Evolutionary conservation across 1,140 invertebrate species (phyloP).

Genomic region (Drosophila nigromelanica): DNA sequence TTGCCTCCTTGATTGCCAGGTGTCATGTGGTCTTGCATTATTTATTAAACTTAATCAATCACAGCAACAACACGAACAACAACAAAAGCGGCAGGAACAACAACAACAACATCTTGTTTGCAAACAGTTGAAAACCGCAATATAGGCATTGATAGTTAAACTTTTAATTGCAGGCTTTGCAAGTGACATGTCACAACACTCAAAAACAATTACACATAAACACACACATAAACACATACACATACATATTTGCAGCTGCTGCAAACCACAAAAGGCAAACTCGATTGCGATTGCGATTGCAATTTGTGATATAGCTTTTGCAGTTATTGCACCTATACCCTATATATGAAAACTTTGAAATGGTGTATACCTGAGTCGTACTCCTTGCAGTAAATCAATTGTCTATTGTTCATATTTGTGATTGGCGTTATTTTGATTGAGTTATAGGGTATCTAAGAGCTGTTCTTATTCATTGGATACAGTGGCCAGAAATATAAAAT

Average conservation of each 20-base stretch:
- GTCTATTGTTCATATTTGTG: neutral
- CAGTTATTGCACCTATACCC: slow-evolving; percentile 28
- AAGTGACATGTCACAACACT: slow-evolving; percentile 66
- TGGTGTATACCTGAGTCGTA: neutral
- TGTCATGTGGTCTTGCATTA: slow-evolving; percentile 66
- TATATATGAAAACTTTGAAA: neutral
- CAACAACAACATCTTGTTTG: slow-evolving; percentile 28
- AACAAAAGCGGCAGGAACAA: slow-evolving; percentile 20
- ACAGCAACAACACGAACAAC: slow-evolving; percentile 36
- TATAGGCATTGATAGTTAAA: slow-evolving; percentile 62
- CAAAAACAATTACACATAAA: slow-evolving; percentile 20
- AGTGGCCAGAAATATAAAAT: slow-evolving; percentile 58
- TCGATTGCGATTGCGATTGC: slow-evolving; percentile 58
- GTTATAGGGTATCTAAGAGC: slow-evolving; percentile 15
- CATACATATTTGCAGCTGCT: slow-evolving; percentile 58
- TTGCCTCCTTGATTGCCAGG: slow-evolving; percentile 43
- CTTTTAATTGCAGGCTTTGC: slow-evolving; percentile 71
- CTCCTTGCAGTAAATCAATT: too few species aligned
- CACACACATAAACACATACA: slow-evolving; percentile 8
- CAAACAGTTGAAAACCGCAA: slow-evolving; percentile 56
- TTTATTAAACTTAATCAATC: slow-evolving; percentile 73
- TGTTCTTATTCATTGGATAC: slow-evolving; percentile 1
- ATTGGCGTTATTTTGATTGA: neutral
- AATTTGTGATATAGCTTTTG: slow-evolving; percentile 33
- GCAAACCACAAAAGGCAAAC: slow-evolving; percentile 75